Base-by-base conservation (phyloP, 2,797 vertebrate species). In the Crenichthys baileyi region DNA sequence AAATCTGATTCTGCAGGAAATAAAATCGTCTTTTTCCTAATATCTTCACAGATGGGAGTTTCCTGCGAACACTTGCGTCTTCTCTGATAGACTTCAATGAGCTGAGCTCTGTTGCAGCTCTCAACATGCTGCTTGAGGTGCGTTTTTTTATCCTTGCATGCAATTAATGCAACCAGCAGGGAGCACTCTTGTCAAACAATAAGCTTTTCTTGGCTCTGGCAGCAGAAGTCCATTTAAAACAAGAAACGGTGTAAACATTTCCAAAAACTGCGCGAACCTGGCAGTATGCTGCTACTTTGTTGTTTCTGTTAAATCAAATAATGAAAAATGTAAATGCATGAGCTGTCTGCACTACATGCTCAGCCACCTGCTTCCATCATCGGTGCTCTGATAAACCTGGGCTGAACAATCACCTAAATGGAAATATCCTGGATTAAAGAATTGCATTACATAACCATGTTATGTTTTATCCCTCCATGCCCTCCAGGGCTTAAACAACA, bases 61-160 rank as follows among this genome's bases (percentile, higher is more conserved):
- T 99, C 87, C 94, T 99, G 83, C 94, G 98, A 81, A 99, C 98
- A 3, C 93, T 99, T 61, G 98, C 98, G 13, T 96, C 88, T 0
- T 97, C 98, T 58, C 95, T 99, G 22, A 97, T 99, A 92, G 98
- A 99, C 91, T 99, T 99, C 90, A 99, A 96, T 55, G 98, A 99
- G 65, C 88, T 99, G 91, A 99, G 98, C 82, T 99, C 98, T 9
- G 94, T 99, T 0, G 98, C 98, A 79, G 98, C 98, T 18, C 95
- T 99, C 86, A 99, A 97, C 92, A 98, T 98, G 94, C 96, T 99
- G n/a, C 94, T 99, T 0, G 98, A 99, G 97, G 98, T 99, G 93
- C n/a, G 83, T 73, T 73, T 78, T 77, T 58, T 39, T 24, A 56
- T 2, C 2, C 36, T 24, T 50, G 71, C 72, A 58, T 7, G 2